These are phyloP conservation scores for Callyntrura guangdongensis DNA, from an alignment of 2,888 invertebrate species.

Conservation along the genomic window DNA sequence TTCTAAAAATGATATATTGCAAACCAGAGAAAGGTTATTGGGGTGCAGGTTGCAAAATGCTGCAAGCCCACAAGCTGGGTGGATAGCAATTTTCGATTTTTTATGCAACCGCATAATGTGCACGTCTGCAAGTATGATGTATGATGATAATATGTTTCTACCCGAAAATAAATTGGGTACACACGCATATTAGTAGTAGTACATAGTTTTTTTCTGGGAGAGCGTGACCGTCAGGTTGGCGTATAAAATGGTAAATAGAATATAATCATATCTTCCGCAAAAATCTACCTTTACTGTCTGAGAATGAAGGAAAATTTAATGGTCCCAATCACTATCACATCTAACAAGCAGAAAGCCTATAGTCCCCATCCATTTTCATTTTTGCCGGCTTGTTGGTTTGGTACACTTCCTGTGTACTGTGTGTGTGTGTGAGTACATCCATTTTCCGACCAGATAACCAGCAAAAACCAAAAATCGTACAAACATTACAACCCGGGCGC, in stretches of 20 bases:
- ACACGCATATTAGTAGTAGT: not conserved
- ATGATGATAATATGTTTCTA: no score
- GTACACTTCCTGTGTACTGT: no score
- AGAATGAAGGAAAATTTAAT: slow-evolving; percentile 22
- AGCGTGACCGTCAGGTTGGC: not conserved
- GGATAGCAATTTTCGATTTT: not conserved
- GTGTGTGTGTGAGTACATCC: not conserved
- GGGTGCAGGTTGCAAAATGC: slow-evolving; percentile 14
- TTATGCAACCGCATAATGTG: not conserved
- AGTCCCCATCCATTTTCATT: slow-evolving; percentile 14
- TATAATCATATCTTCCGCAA: not conserved
- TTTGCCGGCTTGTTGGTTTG: not conserved
- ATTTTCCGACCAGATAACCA: not conserved
- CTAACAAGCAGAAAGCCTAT: not conserved
- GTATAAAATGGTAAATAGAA: slow-evolving; percentile 6
- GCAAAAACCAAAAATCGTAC: not conserved
- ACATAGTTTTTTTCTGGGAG: not conserved
- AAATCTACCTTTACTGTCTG: not conserved
- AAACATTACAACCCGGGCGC: not conserved
- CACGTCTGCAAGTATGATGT: not conserved
- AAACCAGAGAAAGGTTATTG: slow-evolving; percentile 6
- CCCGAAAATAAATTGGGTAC: no score
- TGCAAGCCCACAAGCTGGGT: not conserved
- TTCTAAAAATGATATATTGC: slow-evolving; percentile 30
- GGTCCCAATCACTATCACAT: slow-evolving; percentile 23